These are phyloP conservation scores for Cabera pusaria DNA, from an alignment of 2,888 invertebrate species.

Conservation along the genomic window DNA sequence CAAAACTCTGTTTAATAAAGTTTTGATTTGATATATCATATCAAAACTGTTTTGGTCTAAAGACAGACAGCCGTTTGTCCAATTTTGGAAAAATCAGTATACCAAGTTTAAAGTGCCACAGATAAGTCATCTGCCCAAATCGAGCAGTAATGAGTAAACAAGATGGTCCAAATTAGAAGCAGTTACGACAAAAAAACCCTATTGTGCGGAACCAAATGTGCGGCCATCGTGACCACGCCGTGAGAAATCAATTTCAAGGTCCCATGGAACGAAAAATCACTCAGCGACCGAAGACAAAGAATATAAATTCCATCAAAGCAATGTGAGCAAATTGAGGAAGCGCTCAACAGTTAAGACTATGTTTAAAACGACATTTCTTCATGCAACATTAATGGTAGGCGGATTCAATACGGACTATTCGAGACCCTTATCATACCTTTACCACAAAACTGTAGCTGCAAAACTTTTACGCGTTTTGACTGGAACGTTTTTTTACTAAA, in stretches of 20 bases:
- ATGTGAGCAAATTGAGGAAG: slow-evolving; percentile 31
- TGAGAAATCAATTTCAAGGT: slow-evolving; percentile 52
- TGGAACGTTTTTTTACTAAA: too few species aligned
- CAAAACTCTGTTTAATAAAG: too few species aligned
- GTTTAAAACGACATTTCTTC: background rate
- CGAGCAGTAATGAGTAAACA: slow-evolving; percentile 21
- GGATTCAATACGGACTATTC: background rate
- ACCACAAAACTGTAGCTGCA: too few species aligned
- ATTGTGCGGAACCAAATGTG: slow-evolving; percentile 39
- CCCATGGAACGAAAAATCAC: slow-evolving; percentile 24
- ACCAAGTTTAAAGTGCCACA: slow-evolving; percentile 19
- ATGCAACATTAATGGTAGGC: slow-evolving; percentile 4
- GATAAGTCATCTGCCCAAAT: slow-evolving; percentile 21
- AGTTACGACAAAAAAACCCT: slow-evolving; percentile 33
- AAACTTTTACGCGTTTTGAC: too few species aligned
- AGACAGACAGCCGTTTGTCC: too few species aligned
- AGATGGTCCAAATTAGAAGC: slow-evolving; percentile 34
- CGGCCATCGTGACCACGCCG: slow-evolving; percentile 39
- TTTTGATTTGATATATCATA: too few species aligned
- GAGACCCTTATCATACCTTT: too few species aligned
- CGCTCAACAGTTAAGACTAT: slow-evolving; percentile 3
- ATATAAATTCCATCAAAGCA: slow-evolving; percentile 20
- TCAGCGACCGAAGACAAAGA: slow-evolving; percentile 19
- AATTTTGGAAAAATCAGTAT: too few species aligned
- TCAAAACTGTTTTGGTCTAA: too few species aligned